phyloP scores from a whole-genome alignment of 2,113 vertebrate genomes.

The Trematomus loennbergii region DNA sequence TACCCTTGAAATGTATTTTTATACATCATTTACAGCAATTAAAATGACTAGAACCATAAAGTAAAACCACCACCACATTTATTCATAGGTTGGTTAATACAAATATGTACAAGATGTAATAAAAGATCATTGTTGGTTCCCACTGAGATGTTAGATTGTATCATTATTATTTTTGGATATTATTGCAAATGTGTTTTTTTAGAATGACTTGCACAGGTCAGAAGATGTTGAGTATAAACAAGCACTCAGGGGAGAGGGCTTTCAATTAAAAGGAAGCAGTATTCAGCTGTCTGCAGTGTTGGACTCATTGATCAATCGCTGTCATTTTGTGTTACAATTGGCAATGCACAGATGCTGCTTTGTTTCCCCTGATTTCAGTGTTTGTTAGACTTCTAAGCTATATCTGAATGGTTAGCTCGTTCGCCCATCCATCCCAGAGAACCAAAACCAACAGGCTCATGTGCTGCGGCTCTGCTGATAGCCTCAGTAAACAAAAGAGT shows the following conservation, averaged over 20 bases:
- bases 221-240: background rate
- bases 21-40: no score
- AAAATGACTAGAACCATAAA: background rate
- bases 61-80: background rate
- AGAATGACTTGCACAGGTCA: background rate
- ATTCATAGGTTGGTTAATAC: background rate
- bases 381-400: slow-evolving; percentile 53
- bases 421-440: slow-evolving; percentile 41
- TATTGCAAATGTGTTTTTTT: background rate
- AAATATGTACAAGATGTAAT: background rate
- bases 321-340: slow-evolving; percentile 14
- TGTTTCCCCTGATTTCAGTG: slow-evolving; percentile 38
- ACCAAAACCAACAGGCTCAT: slow-evolving; percentile 45
- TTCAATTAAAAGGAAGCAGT: background rate
- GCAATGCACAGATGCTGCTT: slow-evolving; percentile 28
- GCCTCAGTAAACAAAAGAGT: slow-evolving; percentile 57
- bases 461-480: slow-evolving; percentile 69
- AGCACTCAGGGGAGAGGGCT: background rate
- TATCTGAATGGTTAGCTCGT: slow-evolving; percentile 33
- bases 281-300: slow-evolving; percentile 6
- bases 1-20: no score
- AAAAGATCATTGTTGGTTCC: no score
- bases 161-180: no score
- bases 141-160: no score
- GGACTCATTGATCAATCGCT: slow-evolving; percentile 2